Base-by-base conservation (phyloP, 2,797 vertebrate genomes). In the Schizopygopsis pylzovi region DNA sequence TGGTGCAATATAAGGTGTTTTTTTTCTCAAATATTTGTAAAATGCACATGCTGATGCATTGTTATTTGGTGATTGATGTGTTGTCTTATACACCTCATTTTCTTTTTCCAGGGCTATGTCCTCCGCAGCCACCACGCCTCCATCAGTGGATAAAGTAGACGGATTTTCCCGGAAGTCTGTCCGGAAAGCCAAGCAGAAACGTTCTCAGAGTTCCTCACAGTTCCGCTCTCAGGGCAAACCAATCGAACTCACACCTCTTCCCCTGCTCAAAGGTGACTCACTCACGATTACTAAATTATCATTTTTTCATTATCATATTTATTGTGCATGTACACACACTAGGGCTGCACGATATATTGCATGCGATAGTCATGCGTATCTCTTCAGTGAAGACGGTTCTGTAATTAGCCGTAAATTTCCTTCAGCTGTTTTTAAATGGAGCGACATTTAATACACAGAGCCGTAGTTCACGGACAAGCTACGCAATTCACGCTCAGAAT, bases 111-210 rank as follows among this genome's bases (percentile, higher is more conserved):
- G 97, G 98, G 97, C 98, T 97, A 99, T 99, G 98, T 99, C 98
- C 97, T 99, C 98, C 94, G 97, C 97, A 97, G 97, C 97, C 96
- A 98, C 97, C 95, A 97, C 97, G 92, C 97, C 98, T 96, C 98
- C 98, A 95, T 99, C 98, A 96, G 98, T 98, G 96, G 98, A 99
- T 97, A 99, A 98, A 99, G 98, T 99, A 96, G 98, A 99, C 95
- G 98, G 98, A 96, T 99, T 99, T 97, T 98, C 98, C 93, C 97
- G 98, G 95, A 99, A 99, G 97, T 99, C 98, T 96, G 98, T 99
- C 97, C 97, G 98, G 94, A 99, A 99, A 97, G 97, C 97, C 93
- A 98, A 98, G 95, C 98, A 99, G 97, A 99, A 99, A 97, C 97
- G 98, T 94, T 99, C 98, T 76, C 98, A 99, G 95, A 99, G 98